Percentiles rank a stretch among this genome's conserved stretches.
These are phyloP conservation scores for Nasonia giraulti DNA, from an alignment of 1,140 invertebrate species.

Conservation along the genomic window DNA sequence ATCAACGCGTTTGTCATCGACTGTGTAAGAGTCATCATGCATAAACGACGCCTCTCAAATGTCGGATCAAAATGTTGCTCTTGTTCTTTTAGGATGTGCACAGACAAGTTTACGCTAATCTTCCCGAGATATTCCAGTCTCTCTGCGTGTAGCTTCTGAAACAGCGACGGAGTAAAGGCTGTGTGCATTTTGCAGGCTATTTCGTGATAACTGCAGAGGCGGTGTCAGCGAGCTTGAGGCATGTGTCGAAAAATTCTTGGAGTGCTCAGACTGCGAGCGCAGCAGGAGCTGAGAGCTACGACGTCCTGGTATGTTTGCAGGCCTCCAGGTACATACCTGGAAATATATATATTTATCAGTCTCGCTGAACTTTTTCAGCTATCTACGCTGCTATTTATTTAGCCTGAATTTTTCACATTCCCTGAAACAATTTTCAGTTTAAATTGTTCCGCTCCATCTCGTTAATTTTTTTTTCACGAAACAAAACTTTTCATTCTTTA, in stretches of 20 bases:
- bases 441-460: not conserved
- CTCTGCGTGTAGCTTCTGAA: too few species aligned
- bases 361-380: not conserved
- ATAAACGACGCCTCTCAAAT: not conserved
- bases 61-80: not conserved
- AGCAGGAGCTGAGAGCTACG: constrained; percentile 7
- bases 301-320: not conserved
- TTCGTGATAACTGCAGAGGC: not conserved
- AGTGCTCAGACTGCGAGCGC: not conserved
- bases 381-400: not conserved
- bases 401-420: not conserved
- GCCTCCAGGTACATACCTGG: not conserved
- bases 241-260: constrained; percentile 33
- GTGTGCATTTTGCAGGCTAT: not conserved
- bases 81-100: too few species aligned
- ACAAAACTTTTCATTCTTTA: too few species aligned
- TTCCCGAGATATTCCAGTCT: not conserved
- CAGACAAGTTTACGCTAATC: not conserved
- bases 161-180: not conserved
- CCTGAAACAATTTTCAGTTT: not conserved
- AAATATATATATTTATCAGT: constrained; percentile 11
- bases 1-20: not conserved
- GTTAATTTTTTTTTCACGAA: too few species aligned
- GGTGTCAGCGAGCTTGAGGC: not conserved
- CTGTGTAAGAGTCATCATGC: not conserved